These are phyloP conservation scores for Drosophila cognata DNA, from an alignment of 2,888 invertebrate species.

Conservation along the genomic window DNA sequence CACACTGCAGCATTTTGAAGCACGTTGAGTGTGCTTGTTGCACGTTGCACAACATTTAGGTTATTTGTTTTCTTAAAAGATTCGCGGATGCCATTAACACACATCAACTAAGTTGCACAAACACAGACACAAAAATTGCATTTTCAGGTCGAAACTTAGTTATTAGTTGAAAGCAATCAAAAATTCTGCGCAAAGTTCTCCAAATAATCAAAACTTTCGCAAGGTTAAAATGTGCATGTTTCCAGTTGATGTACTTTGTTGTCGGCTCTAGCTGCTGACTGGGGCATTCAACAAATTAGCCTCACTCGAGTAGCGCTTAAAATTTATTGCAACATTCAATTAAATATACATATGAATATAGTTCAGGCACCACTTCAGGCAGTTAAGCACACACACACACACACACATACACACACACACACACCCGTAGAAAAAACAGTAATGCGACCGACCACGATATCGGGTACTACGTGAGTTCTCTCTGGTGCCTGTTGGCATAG, in stretches of 20 bases:
- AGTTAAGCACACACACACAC: conserved; percentile 32
- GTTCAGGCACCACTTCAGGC: conserved; percentile 33
- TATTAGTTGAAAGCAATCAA: neutral
- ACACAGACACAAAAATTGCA: neutral
- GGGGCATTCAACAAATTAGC: conserved; percentile 17
- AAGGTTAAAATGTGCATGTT: neutral
- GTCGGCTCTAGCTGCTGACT: neutral
- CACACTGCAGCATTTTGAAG: conserved; percentile 7
- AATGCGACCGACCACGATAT: conserved; percentile 54
- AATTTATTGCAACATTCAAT: conserved; percentile 56
- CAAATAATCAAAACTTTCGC: neutral
- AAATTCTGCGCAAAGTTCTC: neutral
- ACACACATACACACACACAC: conserved; percentile 3
- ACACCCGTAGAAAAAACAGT: conserved; percentile 50
- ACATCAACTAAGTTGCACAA: neutral
- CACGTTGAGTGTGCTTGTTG: conserved; percentile 4
- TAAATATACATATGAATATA: conserved; percentile 8
- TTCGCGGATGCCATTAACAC: conserved; percentile 9
- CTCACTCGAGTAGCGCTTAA: conserved; percentile 33
- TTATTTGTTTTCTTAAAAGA: neutral
- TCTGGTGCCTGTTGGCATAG: conserved; percentile 44
- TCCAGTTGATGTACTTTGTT: neutral
- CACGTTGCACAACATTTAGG: conserved; percentile 14
- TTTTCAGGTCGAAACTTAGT: neutral
- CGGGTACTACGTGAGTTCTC: conserved; percentile 22